phyloP scores from a whole-genome alignment of 2,797 vertebrate genomes.

The Pipistrellus kuhlii region DNA sequence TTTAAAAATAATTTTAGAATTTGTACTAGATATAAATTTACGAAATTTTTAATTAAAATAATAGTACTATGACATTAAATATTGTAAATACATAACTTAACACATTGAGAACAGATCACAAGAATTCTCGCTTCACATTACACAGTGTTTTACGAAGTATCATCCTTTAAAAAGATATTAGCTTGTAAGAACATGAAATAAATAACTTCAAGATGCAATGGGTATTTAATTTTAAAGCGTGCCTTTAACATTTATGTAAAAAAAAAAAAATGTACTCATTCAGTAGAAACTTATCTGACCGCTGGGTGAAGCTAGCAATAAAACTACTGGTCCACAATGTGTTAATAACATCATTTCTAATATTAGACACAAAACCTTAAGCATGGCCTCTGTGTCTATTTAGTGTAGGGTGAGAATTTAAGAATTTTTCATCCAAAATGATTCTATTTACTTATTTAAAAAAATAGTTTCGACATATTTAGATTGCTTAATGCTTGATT shows the following conservation, averaged over 20 bases:
- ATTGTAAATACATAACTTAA: neutral
- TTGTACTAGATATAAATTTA: constrained; percentile 17
- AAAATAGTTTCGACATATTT: constrained; percentile 23
- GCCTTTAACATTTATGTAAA: too few relatives aligned
- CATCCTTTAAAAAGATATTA: too few relatives aligned
- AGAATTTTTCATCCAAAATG: neutral
- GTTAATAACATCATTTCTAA: neutral
- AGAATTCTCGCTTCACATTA: too few relatives aligned
- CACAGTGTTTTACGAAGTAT: too few relatives aligned
- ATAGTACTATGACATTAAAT: neutral
- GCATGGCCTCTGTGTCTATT: neutral
- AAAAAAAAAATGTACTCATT: too few relatives aligned
- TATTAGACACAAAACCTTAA: neutral
- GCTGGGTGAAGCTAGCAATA: too few relatives aligned
- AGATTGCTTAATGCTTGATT: constrained; percentile 24
- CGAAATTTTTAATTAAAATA: neutral
- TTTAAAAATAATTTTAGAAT: neutral
- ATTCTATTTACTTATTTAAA: neutral
- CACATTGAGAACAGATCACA: too few relatives aligned
- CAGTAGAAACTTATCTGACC: too few relatives aligned
- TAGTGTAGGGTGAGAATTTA: neutral
- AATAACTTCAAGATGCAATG: too few relatives aligned
- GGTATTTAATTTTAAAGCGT: too few relatives aligned
- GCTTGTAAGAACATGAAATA: too few relatives aligned
- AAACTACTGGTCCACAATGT: too few relatives aligned